These are phyloP conservation scores for Sinocyclocheilus grahami DNA, from an alignment of 2,113 vertebrate genomes.

Conservation along the genomic window DNA sequence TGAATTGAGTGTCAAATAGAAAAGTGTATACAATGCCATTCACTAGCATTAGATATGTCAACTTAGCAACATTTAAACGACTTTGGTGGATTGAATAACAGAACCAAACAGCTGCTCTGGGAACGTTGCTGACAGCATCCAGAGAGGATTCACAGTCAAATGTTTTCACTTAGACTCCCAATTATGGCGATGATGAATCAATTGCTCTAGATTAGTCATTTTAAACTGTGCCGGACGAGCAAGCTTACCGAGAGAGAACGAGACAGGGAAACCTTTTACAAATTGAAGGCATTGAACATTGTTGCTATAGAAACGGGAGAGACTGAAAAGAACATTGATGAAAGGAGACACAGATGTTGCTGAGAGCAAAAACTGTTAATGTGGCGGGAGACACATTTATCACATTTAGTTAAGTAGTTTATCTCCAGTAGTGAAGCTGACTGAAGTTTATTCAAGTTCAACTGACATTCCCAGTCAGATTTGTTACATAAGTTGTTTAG, in stretches of 20 bases:
- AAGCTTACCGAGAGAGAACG: slow-evolving; percentile 6
- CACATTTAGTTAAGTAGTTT: slow-evolving; percentile 7
- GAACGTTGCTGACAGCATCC: background rate
- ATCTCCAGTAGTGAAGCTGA: background rate
- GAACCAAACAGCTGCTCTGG: background rate
- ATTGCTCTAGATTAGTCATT: slow-evolving; percentile 20
- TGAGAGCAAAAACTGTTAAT: slow-evolving; percentile 26
- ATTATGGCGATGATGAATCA: background rate
- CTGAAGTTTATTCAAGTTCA: slow-evolving; percentile 9
- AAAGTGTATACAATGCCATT: background rate
- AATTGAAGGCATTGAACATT: slow-evolving; percentile 36
- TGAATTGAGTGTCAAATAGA: background rate
- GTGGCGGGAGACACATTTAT: slow-evolving; percentile 24
- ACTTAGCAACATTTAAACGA: background rate
- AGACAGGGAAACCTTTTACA: slow-evolving; percentile 6
- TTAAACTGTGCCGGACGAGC: background rate
- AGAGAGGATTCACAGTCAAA: background rate
- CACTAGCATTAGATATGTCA: background rate
- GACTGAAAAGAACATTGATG: slow-evolving; percentile 44
- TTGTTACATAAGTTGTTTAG: background rate
- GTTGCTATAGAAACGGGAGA: slow-evolving; percentile 56
- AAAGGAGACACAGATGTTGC: slow-evolving; percentile 42
- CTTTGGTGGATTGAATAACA: background rate
- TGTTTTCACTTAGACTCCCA: background rate
- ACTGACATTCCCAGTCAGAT: background rate